Evolutionary conservation across 2,888 invertebrate genomes (phyloP), one percentile per base, ranked within the genome.

Genomic region (Ophioninae sp.): DNA sequence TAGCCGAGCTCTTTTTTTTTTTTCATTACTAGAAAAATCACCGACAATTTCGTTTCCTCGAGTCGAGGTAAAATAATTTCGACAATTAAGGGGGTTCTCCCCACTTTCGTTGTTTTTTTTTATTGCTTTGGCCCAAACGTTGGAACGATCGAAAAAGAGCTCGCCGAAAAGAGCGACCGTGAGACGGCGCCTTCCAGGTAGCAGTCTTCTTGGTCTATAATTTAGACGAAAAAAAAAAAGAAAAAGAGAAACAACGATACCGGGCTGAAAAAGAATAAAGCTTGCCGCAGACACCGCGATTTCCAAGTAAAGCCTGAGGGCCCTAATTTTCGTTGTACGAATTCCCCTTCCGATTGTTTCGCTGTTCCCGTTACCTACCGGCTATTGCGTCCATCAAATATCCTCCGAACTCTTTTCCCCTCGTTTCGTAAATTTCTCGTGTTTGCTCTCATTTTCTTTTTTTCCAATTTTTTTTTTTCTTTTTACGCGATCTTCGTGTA

Each of bases 101-200:
- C 21, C n/a, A 39, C 64, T 37, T 61, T 61, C 13, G 30, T 65
- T 44, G n/a, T 30, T 61, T 77, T 81, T 30, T 30, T 30, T 30
- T 30, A 30, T 30, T 77, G 68, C 73, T 62, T 74, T 57, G 37
- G 74, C 81, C 61, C 74, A 44, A 13, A 77, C 21, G 8, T n/a
- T 23, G 44, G 39, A 50, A 44, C 20, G 44, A 41, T 56, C 41
- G 56, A 62, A 62, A 70, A 59, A 72, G 20, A 20, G 23, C 44
- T 17, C 72, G 44, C 20, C 67, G 69, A 74, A 75, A 64, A 20
- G 37, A 56, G 76, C 44, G 57, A 81, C 73, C 68, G 72, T 78
- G 75, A 82, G 65, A 75, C 61, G 68, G 76, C 65, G 72, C 50
- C 82, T 79, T 86, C 83, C 86, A 86, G 83, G 86, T 85, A 86